phyloP scores from a whole-genome alignment of 2,888 invertebrate species.

The Sphecodes monilicornis region DNA sequence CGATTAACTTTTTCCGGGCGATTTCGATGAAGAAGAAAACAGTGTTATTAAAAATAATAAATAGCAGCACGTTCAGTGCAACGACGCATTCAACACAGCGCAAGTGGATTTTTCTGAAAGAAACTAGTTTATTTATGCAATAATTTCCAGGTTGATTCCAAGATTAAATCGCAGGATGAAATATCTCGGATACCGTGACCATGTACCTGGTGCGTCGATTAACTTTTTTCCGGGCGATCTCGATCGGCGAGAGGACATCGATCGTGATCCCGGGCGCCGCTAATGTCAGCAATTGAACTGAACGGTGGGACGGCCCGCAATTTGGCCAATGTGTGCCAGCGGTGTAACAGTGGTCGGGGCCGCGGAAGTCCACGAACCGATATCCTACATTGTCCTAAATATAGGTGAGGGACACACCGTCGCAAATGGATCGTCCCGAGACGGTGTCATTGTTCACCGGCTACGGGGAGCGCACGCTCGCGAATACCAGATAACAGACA shows the following conservation, averaged over 20 bases:
- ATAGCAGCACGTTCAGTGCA: no score
- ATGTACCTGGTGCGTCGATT: background rate
- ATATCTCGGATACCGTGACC: background rate
- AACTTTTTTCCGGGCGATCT: background rate
- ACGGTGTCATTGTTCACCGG: constrained; percentile 59
- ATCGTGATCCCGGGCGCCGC: constrained; percentile 9
- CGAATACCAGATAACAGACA: constrained; percentile 38
- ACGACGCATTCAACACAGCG: no score
- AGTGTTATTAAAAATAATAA: no score
- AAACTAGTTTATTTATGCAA: background rate
- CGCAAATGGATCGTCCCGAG: constrained; percentile 61
- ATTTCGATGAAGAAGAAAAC: no score
- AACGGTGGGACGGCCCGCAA: constrained; percentile 12
- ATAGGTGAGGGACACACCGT: constrained; percentile 63
- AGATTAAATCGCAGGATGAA: background rate
- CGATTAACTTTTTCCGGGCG: no score
- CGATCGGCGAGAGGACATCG: background rate
- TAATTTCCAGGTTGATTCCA: background rate
- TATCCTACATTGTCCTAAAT: constrained; percentile 63
- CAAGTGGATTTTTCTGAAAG: background rate
- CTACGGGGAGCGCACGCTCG: constrained; percentile 24
- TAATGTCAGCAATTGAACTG: background rate
- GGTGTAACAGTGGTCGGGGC: constrained; percentile 36
- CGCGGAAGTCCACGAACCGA: constrained; percentile 53
- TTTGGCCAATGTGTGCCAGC: constrained; percentile 31